Evolutionary conservation across 2,113 vertebrate genomes (phyloP).

Genomic region (Antigone vipio): DNA sequence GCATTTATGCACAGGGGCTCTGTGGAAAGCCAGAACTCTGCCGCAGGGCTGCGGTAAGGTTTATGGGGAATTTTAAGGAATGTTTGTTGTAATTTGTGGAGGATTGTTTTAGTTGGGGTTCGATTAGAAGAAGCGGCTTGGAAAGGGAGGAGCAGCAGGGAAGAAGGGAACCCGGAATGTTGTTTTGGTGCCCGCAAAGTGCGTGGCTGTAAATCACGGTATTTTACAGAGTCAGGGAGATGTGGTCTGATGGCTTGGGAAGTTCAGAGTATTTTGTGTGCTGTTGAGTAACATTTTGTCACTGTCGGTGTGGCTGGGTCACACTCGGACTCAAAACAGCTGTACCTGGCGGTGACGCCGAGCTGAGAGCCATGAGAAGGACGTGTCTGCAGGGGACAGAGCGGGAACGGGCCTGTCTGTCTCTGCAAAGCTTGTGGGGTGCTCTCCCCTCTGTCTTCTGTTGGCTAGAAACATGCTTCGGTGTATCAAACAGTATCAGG

Average conservation of each 20-base stretch:
- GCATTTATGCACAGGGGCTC: neutral
- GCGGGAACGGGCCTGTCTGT: neutral
- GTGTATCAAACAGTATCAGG: neutral
- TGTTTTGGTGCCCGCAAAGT: neutral
- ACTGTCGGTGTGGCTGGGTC: neutral
- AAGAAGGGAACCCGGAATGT: rapidly evolving
- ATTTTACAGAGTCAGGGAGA: rapidly evolving
- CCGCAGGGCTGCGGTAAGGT: neutral
- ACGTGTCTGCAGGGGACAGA: neutral
- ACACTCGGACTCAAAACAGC: rapidly evolving
- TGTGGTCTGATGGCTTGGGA: neutral
- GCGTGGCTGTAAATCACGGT: rapidly evolving
- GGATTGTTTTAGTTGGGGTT: neutral
- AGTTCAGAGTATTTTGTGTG: neutral
- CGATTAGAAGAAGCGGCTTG: neutral
- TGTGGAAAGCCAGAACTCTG: neutral
- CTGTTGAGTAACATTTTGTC: neutral
- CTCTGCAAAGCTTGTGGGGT: neutral
- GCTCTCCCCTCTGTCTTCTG: neutral
- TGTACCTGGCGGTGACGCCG: neutral
- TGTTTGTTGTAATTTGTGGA: neutral
- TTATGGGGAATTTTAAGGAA: neutral
- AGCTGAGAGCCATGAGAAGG: neutral
- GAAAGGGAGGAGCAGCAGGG: neutral
- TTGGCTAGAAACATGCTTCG: rapidly evolving